phyloP scores from a whole-genome alignment of 2,113 vertebrate species.

The Arizona elegans region DNA sequence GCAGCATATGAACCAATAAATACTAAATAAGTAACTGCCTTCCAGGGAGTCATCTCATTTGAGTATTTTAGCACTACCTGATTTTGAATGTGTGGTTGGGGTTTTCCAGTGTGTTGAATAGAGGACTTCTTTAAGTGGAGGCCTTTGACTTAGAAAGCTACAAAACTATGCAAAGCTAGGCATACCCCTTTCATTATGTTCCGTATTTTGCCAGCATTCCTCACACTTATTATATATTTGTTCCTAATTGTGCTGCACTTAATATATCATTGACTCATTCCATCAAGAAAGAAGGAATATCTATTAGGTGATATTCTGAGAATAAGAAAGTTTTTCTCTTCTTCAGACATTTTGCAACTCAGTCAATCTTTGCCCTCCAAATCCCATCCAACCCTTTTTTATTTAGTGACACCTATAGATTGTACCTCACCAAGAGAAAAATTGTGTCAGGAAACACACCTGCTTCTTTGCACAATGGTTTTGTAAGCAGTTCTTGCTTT shows the following conservation, averaged over 20 bases:
- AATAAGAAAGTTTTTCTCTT: background rate
- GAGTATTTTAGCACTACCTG: background rate
- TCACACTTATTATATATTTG: background rate
- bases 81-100: background rate
- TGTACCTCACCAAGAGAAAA: background rate
- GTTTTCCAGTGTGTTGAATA: background rate
- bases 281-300: background rate
- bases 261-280: background rate
- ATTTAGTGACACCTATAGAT: background rate
- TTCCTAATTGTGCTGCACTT: background rate
- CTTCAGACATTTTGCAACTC: background rate
- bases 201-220: background rate
- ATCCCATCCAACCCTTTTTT: background rate
- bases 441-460: background rate
- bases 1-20: too few relatives aligned
- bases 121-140: background rate
- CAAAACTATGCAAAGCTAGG: background rate
- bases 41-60: background rate
- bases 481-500: background rate
- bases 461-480: background rate
- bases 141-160: background rate
- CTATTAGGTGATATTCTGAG: background rate
- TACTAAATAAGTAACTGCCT: background rate
- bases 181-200: background rate
- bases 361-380: background rate